These are phyloP conservation scores for Protonemura montana DNA, from an alignment of 2,888 invertebrate genomes.

Conservation along the genomic window DNA sequence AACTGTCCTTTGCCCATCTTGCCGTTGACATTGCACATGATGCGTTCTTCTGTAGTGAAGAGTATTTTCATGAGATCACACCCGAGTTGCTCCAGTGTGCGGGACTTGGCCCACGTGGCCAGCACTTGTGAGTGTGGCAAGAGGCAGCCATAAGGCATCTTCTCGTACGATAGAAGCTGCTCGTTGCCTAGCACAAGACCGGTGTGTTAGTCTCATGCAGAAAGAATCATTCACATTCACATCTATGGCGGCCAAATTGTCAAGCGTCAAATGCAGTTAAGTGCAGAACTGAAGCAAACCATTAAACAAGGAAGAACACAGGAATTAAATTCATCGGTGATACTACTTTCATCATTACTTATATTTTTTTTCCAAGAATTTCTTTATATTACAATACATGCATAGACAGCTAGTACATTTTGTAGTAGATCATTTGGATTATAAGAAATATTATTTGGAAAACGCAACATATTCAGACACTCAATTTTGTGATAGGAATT, in stretches of 20 bases:
- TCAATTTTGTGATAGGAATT: too few relatives aligned
- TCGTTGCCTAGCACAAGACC: conserved; percentile 29
- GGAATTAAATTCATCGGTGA: not conserved
- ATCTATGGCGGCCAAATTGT: not conserved
- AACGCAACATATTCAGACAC: too few relatives aligned
- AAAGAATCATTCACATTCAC: not conserved
- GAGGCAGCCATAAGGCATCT: conserved; percentile 59
- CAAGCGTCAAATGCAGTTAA: not conserved
- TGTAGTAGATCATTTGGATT: too few relatives aligned
- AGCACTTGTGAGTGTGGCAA: conserved; percentile 59
- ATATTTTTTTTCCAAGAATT: not conserved
- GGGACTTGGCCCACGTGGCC: conserved; percentile 59
- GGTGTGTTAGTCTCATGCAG: conserved; percentile 29
- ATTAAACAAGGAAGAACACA: not conserved
- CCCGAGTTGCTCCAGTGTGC: conserved; percentile 60
- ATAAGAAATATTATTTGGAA: too few relatives aligned
- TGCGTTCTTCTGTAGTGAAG: conserved; percentile 60
- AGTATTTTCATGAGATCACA: conserved; percentile 61
- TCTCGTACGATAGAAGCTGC: conserved; percentile 55
- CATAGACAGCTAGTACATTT: too few relatives aligned
- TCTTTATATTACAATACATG: too few relatives aligned
- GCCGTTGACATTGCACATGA: conserved; percentile 61
- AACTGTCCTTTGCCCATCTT: conserved; percentile 62
- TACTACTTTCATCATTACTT: not conserved
- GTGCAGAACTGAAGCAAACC: not conserved